Evolutionary conservation across 2,888 invertebrate species (phyloP).

Genomic region (Diplolepis rosae): DNA sequence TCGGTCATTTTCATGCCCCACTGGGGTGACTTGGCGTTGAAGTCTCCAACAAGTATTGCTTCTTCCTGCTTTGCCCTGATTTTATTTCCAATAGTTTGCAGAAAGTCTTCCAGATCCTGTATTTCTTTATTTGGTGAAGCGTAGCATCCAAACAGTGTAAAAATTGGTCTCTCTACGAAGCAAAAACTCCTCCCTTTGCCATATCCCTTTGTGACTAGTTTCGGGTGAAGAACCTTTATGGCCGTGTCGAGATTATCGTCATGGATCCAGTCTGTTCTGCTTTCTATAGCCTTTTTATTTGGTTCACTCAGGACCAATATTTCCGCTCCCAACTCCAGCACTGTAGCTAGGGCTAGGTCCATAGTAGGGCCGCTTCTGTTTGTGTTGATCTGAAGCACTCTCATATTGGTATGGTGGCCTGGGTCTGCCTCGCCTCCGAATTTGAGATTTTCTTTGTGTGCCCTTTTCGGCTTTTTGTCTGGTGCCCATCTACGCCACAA

Average conservation of each 20-base stretch:
- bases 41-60: too few species aligned
- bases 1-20: too few species aligned
- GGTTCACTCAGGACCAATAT: conserved; percentile 32
- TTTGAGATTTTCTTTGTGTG: conserved; percentile 1
- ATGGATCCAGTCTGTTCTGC: conserved; percentile 38
- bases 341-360: conserved; percentile 33
- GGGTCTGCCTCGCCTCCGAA: not conserved
- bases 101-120: too few species aligned
- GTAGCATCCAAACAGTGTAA: too few species aligned
- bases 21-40: too few species aligned
- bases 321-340: conserved; percentile 21
- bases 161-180: too few species aligned
- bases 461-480: not conserved
- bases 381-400: conserved; percentile 33
- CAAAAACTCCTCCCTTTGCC: too few species aligned
- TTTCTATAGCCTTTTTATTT: conserved; percentile 28
- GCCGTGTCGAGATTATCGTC: conserved; percentile 20
- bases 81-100: too few species aligned
- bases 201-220: conserved; percentile 30
- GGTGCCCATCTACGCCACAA: conserved; percentile 36
- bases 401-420: not conserved
- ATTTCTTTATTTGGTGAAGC: too few species aligned
- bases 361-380: conserved; percentile 21
- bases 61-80: too few species aligned
- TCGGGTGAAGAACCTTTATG: conserved; percentile 29